Base-by-base conservation (phyloP, 1,140 invertebrate species). In the Drosophila sucinea region DNA sequence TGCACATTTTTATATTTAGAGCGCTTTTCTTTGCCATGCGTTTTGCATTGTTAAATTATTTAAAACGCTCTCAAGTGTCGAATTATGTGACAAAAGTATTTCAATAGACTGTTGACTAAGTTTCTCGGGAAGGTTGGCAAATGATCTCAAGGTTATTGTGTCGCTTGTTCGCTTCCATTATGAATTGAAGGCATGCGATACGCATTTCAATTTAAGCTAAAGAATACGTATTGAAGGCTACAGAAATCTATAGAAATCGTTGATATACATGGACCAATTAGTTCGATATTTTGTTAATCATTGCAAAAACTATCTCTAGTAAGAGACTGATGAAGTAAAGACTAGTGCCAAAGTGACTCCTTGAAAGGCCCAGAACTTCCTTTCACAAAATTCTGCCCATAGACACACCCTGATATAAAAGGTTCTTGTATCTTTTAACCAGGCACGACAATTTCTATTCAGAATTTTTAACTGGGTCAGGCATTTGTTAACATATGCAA, bases 391-490 rank as follows among this genome's bases (percentile, higher is more conserved):
- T 17, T 10, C 3, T 10, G 3, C 40, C 35, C 6, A 8, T 41
- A 17, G n/a, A 47, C 25, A 7, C 7, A 25, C 41, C 54, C 27
- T 5, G 47, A 7, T 47, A 7, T 62, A 61, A 75, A 61, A 61
- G 71, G 44, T 44, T 74, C 67, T 40, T 72, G 35, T 75, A 44
- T 75, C 57, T 8, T 74, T 67, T 47, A 8, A 25, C 57, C 35
- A 32, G 17, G 11, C 25, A 11, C 58, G 2, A 60, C 10, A 25
- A 65, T 17, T 61, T 60, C 60, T 61, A 55, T 60, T 33, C 32
- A 41, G 40, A 61, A 41, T 56, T 62, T 60, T 74, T 6, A 56
- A 81, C 60, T 83, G 67, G 80, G 79, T 79, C 75, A 81, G n/a
- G 2, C 32, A 30, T 30, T 73, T 60, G 76, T 63, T 51, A 70